Conservation (phyloP, 2,113 vertebrate species). For the Puma concolor region DNA sequence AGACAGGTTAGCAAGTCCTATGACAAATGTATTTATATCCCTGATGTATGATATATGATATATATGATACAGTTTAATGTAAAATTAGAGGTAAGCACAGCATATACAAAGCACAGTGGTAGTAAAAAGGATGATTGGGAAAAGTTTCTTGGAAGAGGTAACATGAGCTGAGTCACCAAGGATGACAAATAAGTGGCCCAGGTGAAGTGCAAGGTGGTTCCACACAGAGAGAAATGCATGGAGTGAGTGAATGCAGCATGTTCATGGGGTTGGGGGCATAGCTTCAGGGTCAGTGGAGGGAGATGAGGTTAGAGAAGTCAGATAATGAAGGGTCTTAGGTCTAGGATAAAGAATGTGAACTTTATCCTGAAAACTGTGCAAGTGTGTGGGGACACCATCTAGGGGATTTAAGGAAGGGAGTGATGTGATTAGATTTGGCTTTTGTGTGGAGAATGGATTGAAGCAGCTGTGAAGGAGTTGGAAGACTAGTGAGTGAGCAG, state of each 20-base stretch:
- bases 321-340: not conserved
- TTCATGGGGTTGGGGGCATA: no score
- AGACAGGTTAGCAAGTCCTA: not conserved
- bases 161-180: not conserved
- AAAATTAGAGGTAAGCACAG: not conserved
- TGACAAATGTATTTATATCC: not conserved
- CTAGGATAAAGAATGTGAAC: not conserved
- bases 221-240: not conserved
- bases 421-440: not conserved
- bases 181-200: conserved; percentile 23
- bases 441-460: not conserved
- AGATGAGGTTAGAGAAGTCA: not conserved
- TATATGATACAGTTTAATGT: not conserved
- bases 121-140: not conserved
- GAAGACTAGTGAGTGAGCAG: not conserved
- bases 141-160: not conserved
- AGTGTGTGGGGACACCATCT: not conserved
- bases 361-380: not conserved
- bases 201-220: not conserved
- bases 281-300: not conserved
- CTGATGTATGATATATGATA: not conserved
- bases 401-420: not conserved
- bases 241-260: not conserved
- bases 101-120: not conserved
- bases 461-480: not conserved